Evolutionary conservation across 2,888 invertebrate species (phyloP), one percentile per base, ranked within the genome.

Genomic region (Sphaerophoria rueppellii): DNA sequence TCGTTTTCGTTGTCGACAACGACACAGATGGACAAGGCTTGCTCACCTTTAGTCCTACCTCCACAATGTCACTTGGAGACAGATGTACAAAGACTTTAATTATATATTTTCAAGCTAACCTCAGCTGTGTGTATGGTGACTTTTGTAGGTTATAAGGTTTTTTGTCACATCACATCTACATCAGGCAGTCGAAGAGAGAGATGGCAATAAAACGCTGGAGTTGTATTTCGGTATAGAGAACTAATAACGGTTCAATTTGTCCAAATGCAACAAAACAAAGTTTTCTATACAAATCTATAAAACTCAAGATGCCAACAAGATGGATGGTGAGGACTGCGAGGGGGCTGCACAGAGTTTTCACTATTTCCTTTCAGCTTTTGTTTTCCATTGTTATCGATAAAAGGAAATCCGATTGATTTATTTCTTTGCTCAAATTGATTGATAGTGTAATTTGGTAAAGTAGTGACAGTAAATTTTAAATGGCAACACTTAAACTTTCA

Each of bases 171-270:
- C 37, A 37, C 12, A 46, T 11, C 7, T 3, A 46, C 46, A 24
- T 9, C 1, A 12, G 7, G 83, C 67, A 67, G 80, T 75, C 48
- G 55, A 65, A 60, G 72, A 48, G 58, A 40, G 9, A 40, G 40
- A 11, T 9, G 43, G 12, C 9, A 2, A 11, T 43, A 43, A 11
- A 11, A 57, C 57, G 37, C 4, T 67, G n/a, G 3, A 16, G 11
- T 7, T 40, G 46, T n/a, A 48, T 32, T 4, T 4, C 12, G 12
- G 57, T 35, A 37, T 60, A 43, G 40, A 40, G 40, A 60, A 60
- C 71, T 50, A 81, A 73, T 85, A 85, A 81, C 85, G 85, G 85
- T 85, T 85, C 73, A 85, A 85, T 85, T 85, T 85, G 85, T 81
- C 81, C 55, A 70, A 61, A 73, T 73, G 35, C 69, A 65, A 70